Conservation (phyloP, 2,888 invertebrate species). For the Stenodema calcarata region DNA sequence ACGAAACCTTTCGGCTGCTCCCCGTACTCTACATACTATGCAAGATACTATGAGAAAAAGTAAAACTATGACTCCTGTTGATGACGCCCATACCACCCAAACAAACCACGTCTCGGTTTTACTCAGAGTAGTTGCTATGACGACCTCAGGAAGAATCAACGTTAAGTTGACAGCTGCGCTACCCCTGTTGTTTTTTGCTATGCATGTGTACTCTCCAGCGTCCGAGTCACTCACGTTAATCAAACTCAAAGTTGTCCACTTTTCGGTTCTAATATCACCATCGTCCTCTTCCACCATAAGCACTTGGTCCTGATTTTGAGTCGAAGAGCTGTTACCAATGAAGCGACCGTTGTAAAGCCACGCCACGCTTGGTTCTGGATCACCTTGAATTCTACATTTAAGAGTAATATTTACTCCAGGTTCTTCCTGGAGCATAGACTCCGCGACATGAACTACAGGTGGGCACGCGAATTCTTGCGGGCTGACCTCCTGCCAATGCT, state of each 20-base stretch:
- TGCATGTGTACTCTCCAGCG: slow-evolving; percentile 85
- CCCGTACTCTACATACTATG: slow-evolving; percentile 66
- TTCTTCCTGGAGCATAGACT: slow-evolving; percentile 71
- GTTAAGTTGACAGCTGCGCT: slow-evolving; percentile 65
- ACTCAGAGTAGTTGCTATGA: slow-evolving; percentile 79
- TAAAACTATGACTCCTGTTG: slow-evolving; percentile 68
- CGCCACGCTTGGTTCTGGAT: slow-evolving; percentile 81
- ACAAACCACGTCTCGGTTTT: slow-evolving; percentile 76
- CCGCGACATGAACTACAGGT: slow-evolving; percentile 70
- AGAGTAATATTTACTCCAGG: slow-evolving; percentile 83
- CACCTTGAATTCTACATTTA: slow-evolving; percentile 80
- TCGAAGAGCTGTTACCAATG: slow-evolving; percentile 59
- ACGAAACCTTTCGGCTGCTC: slow-evolving; percentile 64
- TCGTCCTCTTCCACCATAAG: slow-evolving; percentile 61
- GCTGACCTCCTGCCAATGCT: slow-evolving; percentile 78
- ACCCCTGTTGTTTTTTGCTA: slow-evolving; percentile 71
- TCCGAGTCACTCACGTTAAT: slow-evolving; percentile 81
- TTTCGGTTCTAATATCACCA: slow-evolving; percentile 60
- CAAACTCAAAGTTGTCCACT: slow-evolving; percentile 84
- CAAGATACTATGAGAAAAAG: slow-evolving; percentile 68
- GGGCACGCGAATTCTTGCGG: slow-evolving; percentile 82
- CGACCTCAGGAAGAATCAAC: slow-evolving; percentile 72
- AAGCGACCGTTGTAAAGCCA: slow-evolving; percentile 82
- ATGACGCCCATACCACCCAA: slow-evolving; percentile 74
- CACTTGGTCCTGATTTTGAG: slow-evolving; percentile 58